Conservation (phyloP, 2,113 vertebrate genomes). For the Clarias batrachus region DNA sequence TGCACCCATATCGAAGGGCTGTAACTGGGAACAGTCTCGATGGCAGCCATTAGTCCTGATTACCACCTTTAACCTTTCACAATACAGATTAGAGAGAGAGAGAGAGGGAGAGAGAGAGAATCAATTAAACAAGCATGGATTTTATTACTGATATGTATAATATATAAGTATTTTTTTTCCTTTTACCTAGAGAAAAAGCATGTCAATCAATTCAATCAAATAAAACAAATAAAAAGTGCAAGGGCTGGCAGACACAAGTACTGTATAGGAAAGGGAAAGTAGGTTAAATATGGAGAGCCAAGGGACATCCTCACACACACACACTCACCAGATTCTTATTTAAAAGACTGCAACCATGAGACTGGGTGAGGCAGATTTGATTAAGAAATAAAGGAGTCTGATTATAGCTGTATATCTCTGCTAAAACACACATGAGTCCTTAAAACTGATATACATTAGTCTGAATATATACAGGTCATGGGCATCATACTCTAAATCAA, state of each 20-base stretch:
- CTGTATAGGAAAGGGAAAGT: conserved; percentile 49
- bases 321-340: conserved; percentile 47
- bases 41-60: conserved; percentile 67
- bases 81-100: conserved; percentile 9
- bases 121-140: background rate
- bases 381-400: background rate
- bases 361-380: conserved; percentile 41
- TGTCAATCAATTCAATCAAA: background rate
- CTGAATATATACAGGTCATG: background rate
- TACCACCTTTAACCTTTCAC: conserved; percentile 56
- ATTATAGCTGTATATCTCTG: background rate
- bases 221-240: conserved; percentile 38
- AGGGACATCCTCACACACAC: conserved; percentile 60
- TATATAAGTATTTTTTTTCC: background rate
- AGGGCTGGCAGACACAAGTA: conserved; percentile 1
- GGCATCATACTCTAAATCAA: background rate
- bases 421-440: background rate
- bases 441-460: background rate
- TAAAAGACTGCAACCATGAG: background rate
- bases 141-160: background rate
- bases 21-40: conserved; percentile 75
- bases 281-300: conserved; percentile 61
- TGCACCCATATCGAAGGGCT: conserved; percentile 75
- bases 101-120: background rate
- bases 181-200: background rate